Conservation (phyloP, 2,888 invertebrate species). For the Calephelis perditalis region DNA sequence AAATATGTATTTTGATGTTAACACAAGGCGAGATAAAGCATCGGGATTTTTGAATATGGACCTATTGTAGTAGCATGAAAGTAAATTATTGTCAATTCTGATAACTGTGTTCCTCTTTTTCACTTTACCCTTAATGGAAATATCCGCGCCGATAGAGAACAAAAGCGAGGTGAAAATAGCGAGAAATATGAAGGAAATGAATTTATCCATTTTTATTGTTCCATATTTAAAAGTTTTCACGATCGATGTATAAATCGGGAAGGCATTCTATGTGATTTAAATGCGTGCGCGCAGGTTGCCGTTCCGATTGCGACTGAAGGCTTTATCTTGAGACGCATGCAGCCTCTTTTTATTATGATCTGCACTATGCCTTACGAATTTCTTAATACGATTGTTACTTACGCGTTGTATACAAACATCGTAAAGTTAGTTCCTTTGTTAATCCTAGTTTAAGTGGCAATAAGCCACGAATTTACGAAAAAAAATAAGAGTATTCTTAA, state of each 20-base stretch:
- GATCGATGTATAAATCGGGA: conserved; percentile 9
- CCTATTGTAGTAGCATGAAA: conserved; percentile 54
- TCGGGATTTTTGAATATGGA: conserved; percentile 64
- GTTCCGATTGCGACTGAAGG: conserved; percentile 67
- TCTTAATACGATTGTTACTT: conserved; percentile 34
- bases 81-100: conserved; percentile 54
- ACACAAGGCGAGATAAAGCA: conserved; percentile 56
- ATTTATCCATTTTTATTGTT: conserved; percentile 13
- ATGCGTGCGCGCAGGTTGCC: conserved; percentile 65
- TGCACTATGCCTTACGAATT: conserved; percentile 57
- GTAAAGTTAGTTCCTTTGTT: no score
- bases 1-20: conserved; percentile 66
- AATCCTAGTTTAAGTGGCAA: no score
- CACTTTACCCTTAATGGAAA: conserved; percentile 61
- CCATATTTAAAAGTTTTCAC: conserved; percentile 4
- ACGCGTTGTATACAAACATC: conserved; percentile 13
- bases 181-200: conserved; percentile 18
- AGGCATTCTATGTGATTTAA: conserved; percentile 9
- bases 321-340: conserved; percentile 57
- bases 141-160: conserved; percentile 48
- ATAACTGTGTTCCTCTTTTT: conserved; percentile 68
- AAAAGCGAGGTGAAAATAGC: conserved; percentile 36
- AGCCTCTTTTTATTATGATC: conserved; percentile 60
- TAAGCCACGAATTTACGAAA: no score
- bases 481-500: no score